phyloP scores from a whole-genome alignment of 1,140 invertebrate species.

The Drosophila lacertosa region DNA sequence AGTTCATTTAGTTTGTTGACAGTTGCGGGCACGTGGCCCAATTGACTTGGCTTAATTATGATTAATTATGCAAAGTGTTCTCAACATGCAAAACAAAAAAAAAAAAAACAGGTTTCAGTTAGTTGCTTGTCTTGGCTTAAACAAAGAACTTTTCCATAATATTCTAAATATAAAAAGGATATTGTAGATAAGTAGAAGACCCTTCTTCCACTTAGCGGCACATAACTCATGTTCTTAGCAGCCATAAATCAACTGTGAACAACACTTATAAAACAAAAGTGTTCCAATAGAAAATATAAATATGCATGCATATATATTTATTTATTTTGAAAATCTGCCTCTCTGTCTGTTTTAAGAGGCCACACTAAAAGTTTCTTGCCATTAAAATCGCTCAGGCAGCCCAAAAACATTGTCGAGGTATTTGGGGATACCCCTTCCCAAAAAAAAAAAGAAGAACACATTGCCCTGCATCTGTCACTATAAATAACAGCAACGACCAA shows the following conservation, averaged over 20 bases:
- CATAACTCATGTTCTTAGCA: constrained; percentile 28
- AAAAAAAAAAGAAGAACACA: constrained; percentile 53
- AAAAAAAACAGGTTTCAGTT: not conserved
- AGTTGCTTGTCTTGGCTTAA: not conserved
- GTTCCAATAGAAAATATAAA: constrained; percentile 14
- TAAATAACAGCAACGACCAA: constrained; percentile 62
- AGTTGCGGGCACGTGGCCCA: constrained; percentile 36
- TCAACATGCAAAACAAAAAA: not conserved
- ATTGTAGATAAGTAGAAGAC: not conserved
- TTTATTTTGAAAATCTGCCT: constrained; percentile 33
- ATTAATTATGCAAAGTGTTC: constrained; percentile 15
- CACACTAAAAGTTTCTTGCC: constrained; percentile 54
- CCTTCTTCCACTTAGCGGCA: not conserved
- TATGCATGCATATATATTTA: constrained; percentile 6
- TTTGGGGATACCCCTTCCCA: constrained; percentile 3
- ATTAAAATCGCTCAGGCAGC: constrained; percentile 56
- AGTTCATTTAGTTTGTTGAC: constrained; percentile 40
- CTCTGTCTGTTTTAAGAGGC: constrained; percentile 11
- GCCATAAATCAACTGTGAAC: constrained; percentile 38
- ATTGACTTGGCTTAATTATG: constrained; percentile 14
- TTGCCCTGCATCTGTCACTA: constrained; percentile 77
- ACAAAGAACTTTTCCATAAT: not conserved
- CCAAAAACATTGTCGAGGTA: constrained; percentile 42
- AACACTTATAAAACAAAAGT: constrained; percentile 39
- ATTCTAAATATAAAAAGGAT: not conserved